phyloP scores from a whole-genome alignment of 2,113 vertebrate genomes.

The chimpanzee (Pan troglodytes) region NHGRI_mPanTro3-v2.1_pri NC_072402.2:51709001-51709500 shows the following conservation, averaged over 20 bases:
- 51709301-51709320: background rate
- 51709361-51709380: background rate
- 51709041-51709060: no score
- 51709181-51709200: background rate
- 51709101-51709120: no score
- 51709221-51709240: background rate
- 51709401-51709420: background rate
- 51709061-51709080: no score
- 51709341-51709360: background rate
- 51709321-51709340: background rate
- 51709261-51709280: background rate
- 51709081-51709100: no score
- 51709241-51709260: background rate
- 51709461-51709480: background rate
- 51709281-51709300: background rate
- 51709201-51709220: background rate
- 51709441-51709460: background rate
- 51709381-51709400: background rate
- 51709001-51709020: no score
- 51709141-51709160: no score
- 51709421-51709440: background rate
- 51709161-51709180: no score
- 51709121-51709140: no score
- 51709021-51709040: no score
- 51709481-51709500: background rate